Evolutionary conservation across 2,113 vertebrate genomes (phyloP).

Genomic region (Sylvia atricapilla): DNA sequence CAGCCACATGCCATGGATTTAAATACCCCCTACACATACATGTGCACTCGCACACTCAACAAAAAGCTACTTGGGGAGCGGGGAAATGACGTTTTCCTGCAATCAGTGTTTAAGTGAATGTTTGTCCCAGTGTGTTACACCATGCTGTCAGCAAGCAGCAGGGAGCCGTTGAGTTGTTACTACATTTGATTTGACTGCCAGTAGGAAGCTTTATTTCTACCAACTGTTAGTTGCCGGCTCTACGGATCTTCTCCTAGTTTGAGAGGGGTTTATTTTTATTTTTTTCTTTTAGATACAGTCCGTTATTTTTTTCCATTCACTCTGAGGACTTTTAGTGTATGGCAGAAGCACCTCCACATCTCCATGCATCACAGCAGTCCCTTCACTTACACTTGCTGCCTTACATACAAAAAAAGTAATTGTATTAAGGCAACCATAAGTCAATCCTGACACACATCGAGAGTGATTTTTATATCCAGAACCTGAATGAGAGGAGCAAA

Average conservation of each 20-base stretch:
- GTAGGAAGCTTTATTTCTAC: slow-evolving; percentile 82
- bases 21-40: not conserved
- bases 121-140: slow-evolving; percentile 80
- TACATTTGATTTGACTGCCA: slow-evolving; percentile 87
- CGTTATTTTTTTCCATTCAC: not conserved
- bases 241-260: slow-evolving; percentile 62
- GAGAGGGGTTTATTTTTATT: not conserved
- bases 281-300: not conserved
- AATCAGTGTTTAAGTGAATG: slow-evolving; percentile 86
- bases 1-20: not conserved
- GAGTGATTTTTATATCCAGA: not conserved
- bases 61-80: slow-evolving; percentile 24
- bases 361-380: not conserved
- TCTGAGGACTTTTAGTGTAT: not conserved
- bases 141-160: slow-evolving; percentile 80
- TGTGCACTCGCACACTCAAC: not conserved
- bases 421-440: not conserved
- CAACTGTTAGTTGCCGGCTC: slow-evolving; percentile 74
- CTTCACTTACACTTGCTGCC: not conserved
- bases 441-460: not conserved
- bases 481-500: not conserved
- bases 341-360: not conserved
- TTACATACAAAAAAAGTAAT: not conserved
- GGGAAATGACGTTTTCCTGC: slow-evolving; percentile 75
- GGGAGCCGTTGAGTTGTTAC: slow-evolving; percentile 80